phyloP scores from a whole-genome alignment of 2,888 invertebrate genomes.

The Limenitis camilla region DNA sequence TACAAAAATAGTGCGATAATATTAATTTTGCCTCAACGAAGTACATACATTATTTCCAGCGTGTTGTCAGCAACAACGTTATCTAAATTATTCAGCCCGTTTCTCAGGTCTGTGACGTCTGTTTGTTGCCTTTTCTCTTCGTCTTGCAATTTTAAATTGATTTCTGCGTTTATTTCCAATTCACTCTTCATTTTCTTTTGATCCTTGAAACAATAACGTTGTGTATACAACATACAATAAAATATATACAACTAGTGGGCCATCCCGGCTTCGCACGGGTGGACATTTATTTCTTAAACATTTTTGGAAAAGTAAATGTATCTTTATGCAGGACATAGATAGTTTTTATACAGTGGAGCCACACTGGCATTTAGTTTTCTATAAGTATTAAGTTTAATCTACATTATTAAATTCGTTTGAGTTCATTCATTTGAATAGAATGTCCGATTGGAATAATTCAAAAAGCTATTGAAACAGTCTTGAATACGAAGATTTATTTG shows the following conservation, averaged over 20 bases:
- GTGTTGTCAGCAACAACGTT: constrained; percentile 41
- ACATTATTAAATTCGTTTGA: too few relatives aligned
- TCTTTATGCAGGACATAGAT: too few relatives aligned
- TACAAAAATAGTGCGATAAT: neutral
- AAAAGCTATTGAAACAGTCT: too few relatives aligned
- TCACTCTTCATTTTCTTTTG: constrained; percentile 39
- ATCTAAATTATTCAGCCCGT: constrained; percentile 29
- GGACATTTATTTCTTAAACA: too few relatives aligned
- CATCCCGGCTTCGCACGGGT: too few relatives aligned
- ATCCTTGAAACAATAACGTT: constrained; percentile 31
- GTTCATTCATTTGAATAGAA: too few relatives aligned
- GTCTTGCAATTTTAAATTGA: constrained; percentile 30
- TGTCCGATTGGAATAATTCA: too few relatives aligned
- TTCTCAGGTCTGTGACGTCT: constrained; percentile 34
- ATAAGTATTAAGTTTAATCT: too few relatives aligned
- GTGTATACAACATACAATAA: neutral
- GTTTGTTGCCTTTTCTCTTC: constrained; percentile 32
- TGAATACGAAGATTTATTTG: too few relatives aligned
- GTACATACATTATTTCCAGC: constrained; percentile 38
- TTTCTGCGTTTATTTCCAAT: constrained; percentile 31
- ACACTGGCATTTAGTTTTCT: too few relatives aligned
- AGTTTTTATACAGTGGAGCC: too few relatives aligned
- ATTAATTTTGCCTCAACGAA: neutral
- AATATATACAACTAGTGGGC: neutral
- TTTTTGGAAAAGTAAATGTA: too few relatives aligned